Percentiles rank a stretch among this genome's conserved stretches.
Evolutionary conservation across 2,797 vertebrate genomes (phyloP).

Genomic region (Ispidina lecontei): DNA sequence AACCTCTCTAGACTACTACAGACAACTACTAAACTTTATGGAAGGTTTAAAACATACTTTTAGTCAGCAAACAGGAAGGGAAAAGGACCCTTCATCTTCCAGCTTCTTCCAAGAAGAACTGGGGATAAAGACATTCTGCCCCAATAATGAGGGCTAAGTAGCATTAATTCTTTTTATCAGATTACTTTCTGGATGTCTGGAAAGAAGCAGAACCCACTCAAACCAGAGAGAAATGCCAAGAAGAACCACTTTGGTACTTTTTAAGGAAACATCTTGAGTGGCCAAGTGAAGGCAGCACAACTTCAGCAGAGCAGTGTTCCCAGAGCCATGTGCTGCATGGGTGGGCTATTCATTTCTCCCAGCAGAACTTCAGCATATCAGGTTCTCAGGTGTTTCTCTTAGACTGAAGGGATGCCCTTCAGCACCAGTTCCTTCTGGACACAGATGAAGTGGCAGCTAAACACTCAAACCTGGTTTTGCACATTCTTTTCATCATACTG

Average conservation of each 20-base stretch:
- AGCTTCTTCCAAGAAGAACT: background rate
- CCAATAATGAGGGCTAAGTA: background rate
- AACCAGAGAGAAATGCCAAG: background rate
- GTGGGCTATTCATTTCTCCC: background rate
- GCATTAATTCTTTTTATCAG: background rate
- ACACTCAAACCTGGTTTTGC: background rate
- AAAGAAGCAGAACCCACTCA: background rate
- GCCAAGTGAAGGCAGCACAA: background rate
- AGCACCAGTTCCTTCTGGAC: background rate
- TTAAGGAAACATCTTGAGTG: background rate
- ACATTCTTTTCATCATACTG: background rate
- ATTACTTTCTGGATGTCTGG: background rate
- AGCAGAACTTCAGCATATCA: background rate
- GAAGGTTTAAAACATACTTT: background rate
- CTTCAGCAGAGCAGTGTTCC: background rate
- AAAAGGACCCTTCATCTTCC: background rate
- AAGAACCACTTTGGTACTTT: background rate
- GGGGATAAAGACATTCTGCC: background rate
- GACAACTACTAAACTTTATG: background rate
- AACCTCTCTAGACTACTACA: background rate
- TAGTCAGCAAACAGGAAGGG: background rate
- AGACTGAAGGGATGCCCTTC: background rate
- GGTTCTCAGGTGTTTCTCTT: background rate
- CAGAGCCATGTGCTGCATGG: background rate
- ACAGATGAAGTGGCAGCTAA: background rate